Evolutionary conservation across 1,140 invertebrate genomes (phyloP), one percentile per base, ranked within the genome.

Genomic region (Stegodyphus mimosarum): DNA sequence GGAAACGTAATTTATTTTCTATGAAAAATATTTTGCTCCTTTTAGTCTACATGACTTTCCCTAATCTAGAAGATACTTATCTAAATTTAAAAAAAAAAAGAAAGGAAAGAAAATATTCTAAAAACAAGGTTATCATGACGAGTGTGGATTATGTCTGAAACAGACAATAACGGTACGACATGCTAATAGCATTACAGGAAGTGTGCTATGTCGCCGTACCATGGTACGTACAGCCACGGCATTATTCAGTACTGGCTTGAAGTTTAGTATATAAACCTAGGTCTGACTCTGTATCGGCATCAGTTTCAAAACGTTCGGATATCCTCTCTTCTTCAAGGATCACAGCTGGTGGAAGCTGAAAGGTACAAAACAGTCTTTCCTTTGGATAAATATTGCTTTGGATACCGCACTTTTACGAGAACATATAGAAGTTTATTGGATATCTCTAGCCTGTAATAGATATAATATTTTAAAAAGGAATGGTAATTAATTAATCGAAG

Each of bases 141-240:
- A 33, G 33, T 33, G 33, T 33, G 66, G 77, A 79, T 79, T 79
- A 79, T 69, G 77, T 5, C 11, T 64, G 7, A 79, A 70, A 67
- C 53, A 66, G 76, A 79, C 69, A 69, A 69, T 53, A 79, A 52
- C n/a, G 33, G 17, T 50, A 33, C 48, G 17, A 50, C 74, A 73
- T 18, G 48, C 13, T 69, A 73, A 15, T 11, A 33, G 33, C 33
- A 73, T 51, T 11, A 33, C 17, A 50, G 70, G 71, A 83, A 83
- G 71, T 73, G 49, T 83, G 71, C 17, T 73, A 64, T 73, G 70
- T 66, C 55, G 60, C 49, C 80, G 80, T 83, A 66, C 71, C 80
- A 52, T 49, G 80, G 51, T 74, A 83, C 80, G 5, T 4, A 10
- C 0, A 18, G n/a, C 33, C 18, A 73, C 70, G 70, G n/a, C 52